Percentiles rank a stretch among this genome's conserved stretches.
Conservation (phyloP, 2,888 invertebrate species). For the Priocnemis perturbator region DNA sequence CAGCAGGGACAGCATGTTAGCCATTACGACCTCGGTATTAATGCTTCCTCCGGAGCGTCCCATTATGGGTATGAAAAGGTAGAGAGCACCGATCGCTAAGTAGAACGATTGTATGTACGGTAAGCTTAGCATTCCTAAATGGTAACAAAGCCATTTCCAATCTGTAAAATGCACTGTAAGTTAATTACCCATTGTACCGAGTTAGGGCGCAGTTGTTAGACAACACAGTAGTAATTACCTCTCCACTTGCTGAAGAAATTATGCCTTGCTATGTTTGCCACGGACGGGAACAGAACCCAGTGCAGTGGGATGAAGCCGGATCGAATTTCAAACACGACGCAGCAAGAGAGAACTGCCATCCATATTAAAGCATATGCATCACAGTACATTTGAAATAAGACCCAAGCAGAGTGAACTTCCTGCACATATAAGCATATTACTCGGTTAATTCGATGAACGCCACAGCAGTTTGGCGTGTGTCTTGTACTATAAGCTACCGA, state of each 20-base stretch:
- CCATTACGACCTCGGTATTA: slow-evolving; percentile 84
- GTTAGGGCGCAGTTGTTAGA: neutral
- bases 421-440: slow-evolving; percentile 46
- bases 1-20: slow-evolving; percentile 75
- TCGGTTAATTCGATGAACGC: no score
- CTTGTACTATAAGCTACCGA: neutral
- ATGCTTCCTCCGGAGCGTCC: slow-evolving; percentile 84
- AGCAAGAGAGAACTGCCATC: slow-evolving; percentile 77
- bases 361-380: slow-evolving; percentile 79
- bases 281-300: slow-evolving; percentile 80
- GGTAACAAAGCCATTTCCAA: slow-evolving; percentile 78
- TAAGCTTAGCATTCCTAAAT: slow-evolving; percentile 77
- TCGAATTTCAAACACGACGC: slow-evolving; percentile 79
- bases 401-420: slow-evolving; percentile 76
- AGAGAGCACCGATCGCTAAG: slow-evolving; percentile 82
- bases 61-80: slow-evolving; percentile 88
- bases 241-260: slow-evolving; percentile 76
- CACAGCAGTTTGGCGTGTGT: no score
- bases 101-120: slow-evolving; percentile 84
- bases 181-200: neutral
- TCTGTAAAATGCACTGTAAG: slow-evolving; percentile 70
- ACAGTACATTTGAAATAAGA: slow-evolving; percentile 78
- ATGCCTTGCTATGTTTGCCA: slow-evolving; percentile 77
- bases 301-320: slow-evolving; percentile 83
- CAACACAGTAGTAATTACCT: slow-evolving; percentile 69